A percentile compares a stretch with the other conserved stretches of the same genome.
These are phyloP conservation scores for Xylocopa sonorina DNA, from an alignment of 1,140 invertebrate species.

Conservation along the genomic window DNA sequence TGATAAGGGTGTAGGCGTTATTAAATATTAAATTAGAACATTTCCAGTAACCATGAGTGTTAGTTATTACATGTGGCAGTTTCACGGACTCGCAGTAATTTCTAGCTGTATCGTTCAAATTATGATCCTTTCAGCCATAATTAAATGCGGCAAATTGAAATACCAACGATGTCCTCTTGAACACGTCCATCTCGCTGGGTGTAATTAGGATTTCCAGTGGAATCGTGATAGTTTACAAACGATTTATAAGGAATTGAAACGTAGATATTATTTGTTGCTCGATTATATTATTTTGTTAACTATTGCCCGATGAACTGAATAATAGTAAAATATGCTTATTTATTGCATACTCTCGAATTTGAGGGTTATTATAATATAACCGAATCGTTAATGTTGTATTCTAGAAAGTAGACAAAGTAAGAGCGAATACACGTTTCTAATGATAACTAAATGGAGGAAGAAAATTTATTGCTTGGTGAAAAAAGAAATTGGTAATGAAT, in stretches of 20 bases:
- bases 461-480: no score
- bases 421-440: no score
- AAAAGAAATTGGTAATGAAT: no score
- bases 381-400: no score
- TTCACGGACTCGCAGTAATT: not conserved
- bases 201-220: not conserved
- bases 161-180: not conserved
- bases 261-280: not conserved
- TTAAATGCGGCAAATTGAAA: slow-evolving; percentile 9
- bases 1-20: not conserved
- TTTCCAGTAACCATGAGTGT: slow-evolving; percentile 7
- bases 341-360: no score
- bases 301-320: no score
- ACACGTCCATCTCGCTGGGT: not conserved
- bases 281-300: no score
- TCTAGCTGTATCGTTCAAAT: slow-evolving; percentile 7
- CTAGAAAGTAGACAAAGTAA: no score
- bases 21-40: slow-evolving; percentile 9
- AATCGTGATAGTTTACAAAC: not conserved
- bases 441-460: no score
- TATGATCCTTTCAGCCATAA: not conserved
- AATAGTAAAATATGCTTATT: no score
- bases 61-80: slow-evolving; percentile 22
- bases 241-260: not conserved
- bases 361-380: no score